phyloP scores from a whole-genome alignment of 37 sponge, comb jelly and placozoan species.

The Theonella swinhoei region DNA sequence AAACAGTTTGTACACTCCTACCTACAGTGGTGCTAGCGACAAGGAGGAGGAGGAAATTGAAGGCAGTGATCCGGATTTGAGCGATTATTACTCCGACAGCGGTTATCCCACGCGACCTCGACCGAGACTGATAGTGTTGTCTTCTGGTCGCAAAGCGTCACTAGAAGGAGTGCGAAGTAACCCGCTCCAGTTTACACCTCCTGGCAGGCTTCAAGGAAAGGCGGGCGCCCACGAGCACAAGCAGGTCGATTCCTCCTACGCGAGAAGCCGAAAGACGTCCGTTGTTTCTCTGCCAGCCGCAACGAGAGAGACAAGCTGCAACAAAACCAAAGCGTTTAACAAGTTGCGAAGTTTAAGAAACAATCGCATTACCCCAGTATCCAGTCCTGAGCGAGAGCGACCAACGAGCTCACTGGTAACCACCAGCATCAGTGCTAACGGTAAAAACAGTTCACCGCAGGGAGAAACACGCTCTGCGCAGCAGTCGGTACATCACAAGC shows the following conservation, averaged over 20 bases:
- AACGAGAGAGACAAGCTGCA: neutral
- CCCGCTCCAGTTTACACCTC: too few species aligned
- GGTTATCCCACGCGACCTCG: conserved; percentile 37
- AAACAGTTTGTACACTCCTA: neutral
- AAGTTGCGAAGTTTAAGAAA: neutral
- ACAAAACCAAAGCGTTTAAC: neutral
- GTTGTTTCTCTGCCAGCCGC: neutral
- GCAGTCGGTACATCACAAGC: too few species aligned
- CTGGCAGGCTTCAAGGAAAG: too few species aligned
- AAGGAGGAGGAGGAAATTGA: neutral
- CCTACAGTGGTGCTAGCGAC: neutral
- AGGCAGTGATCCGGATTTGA: neutral
- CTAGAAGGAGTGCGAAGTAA: neutral
- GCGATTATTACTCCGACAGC: conserved; percentile 29
- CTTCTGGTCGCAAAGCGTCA: neutral
- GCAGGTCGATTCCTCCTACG: neutral
- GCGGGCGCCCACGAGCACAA: neutral
- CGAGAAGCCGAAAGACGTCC: neutral
- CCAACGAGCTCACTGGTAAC: neutral
- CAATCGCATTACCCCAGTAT: neutral
- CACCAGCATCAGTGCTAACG: neutral
- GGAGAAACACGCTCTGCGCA: neutral
- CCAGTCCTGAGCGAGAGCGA: neutral
- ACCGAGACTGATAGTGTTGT: conserved; percentile 14
- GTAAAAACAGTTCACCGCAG: neutral